These are phyloP conservation scores for Mythimna albipuncta DNA, from an alignment of 2,888 invertebrate species.

Conservation along the genomic window DNA sequence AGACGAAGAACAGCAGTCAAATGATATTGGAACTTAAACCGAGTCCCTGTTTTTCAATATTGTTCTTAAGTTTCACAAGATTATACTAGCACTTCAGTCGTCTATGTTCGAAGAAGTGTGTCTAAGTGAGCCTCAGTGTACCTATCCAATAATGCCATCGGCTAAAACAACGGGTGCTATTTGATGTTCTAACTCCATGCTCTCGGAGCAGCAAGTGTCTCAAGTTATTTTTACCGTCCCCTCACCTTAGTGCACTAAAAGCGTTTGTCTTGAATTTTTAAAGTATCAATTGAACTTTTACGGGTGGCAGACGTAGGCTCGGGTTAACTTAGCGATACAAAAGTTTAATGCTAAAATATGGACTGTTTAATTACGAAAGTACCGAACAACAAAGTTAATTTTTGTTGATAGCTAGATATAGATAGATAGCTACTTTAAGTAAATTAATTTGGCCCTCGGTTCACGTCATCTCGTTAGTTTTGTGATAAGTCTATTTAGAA, in stretches of 20 bases:
- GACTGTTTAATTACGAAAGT: conserved; percentile 40
- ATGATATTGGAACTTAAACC: background rate
- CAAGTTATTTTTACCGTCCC: conserved; percentile 84
- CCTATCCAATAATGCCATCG: conserved; percentile 80
- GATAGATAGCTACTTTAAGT: no score
- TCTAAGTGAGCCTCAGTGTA: conserved; percentile 71
- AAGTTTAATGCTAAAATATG: conserved; percentile 55
- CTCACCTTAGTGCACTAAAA: conserved; percentile 80
- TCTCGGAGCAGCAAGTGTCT: conserved; percentile 75
- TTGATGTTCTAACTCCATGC: conserved; percentile 76
- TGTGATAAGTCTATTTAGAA: background rate
- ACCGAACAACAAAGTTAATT: conserved; percentile 26
- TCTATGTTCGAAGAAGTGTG: conserved; percentile 39
- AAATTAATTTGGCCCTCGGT: background rate
- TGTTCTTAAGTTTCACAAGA: conserved; percentile 10
- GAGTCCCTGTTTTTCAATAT: background rate
- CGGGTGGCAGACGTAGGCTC: conserved; percentile 68
- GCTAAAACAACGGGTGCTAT: conserved; percentile 80
- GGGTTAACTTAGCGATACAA: conserved; percentile 52
- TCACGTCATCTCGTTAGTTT: background rate
- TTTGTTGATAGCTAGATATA: background rate
- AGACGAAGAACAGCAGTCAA: background rate
- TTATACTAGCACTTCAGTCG: conserved; percentile 25
- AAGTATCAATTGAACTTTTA: conserved; percentile 85
- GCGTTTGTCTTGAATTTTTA: conserved; percentile 88